Base-by-base conservation (phyloP, 2,113 vertebrate species). In the Dinomys branickii region DNA sequence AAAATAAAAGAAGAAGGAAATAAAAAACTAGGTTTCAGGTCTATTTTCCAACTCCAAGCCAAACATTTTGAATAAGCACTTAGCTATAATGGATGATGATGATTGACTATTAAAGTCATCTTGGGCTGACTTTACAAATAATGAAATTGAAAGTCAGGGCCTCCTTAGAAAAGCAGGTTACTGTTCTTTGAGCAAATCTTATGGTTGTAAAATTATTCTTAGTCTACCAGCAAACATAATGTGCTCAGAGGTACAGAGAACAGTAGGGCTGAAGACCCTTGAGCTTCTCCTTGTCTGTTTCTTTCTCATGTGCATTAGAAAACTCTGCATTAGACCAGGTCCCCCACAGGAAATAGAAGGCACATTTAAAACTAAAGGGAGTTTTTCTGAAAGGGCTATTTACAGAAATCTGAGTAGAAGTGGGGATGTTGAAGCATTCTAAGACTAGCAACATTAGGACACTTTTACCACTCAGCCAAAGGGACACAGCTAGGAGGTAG, bases 71-170 rank as follows among this genome's bases (percentile, higher is more conserved):
- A 88, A 75, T 52, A 81, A 84, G 54, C 6, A 4, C 22, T 59
- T 96, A 85, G 50, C 50, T 86, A 47, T 86, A 80, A 84, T 38
- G n/a, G 71, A 92, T 91, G 56, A 85, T 98, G 95, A 92, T 96
- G 96, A 65, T 54, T 83, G 94, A 90, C 95, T 73, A 93, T 97
- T 91, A 94, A 90, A 94, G 91, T 83, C 83, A 54, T 93, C 73
- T 93, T 85, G 91, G 47, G 54, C 82, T 96, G 90, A 91, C 84
- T 96, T 95, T 89, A 87, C 94, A 96, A 96, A 95, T 78, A 95
- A 93, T 81, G 73, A 78, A 94, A 87, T 63, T 59, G 75, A 93
- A 89, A 87, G 75, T 82, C 71, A 94, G 69, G 84, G 41, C 41
- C 52, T 93, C 58, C 78, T 83, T 87, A 75, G 59, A 69, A 94